Evolutionary conservation across 92 coral and sea anemone genomes (phyloP).

Genomic region (Hydrozoanthus gracilis): DNA sequence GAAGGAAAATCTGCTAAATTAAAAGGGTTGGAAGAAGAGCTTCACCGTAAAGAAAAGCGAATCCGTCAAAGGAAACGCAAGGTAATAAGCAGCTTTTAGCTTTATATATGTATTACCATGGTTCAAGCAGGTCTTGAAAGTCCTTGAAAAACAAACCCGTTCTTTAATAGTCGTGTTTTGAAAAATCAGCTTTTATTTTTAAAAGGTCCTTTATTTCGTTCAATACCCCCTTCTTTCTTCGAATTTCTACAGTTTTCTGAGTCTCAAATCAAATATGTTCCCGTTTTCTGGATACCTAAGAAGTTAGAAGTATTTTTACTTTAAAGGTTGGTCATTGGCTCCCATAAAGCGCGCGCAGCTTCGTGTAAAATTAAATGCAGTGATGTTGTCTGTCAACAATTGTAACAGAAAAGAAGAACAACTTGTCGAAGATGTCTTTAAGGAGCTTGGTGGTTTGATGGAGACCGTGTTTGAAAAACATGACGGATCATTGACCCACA

Average conservation of each 20-base stretch:
- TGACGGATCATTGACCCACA: conserved; percentile 19
- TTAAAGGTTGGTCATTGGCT: too few species aligned
- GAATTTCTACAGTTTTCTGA: neutral
- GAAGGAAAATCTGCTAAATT: too few species aligned
- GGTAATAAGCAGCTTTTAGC: too few species aligned
- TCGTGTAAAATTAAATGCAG: neutral
- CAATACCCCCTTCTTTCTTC: too few species aligned
- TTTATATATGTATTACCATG: too few species aligned
- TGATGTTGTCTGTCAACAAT: neutral
- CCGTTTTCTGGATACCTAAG: neutral
- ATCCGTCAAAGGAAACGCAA: too few species aligned
- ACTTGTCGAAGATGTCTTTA: conserved; percentile 36
- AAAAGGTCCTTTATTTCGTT: neutral
- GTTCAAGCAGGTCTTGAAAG: too few species aligned
- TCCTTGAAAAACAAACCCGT: too few species aligned
- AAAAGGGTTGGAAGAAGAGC: too few species aligned
- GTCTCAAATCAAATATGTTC: neutral
- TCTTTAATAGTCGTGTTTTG: conserved; percentile 7
- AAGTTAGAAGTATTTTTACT: conserved; percentile 8
- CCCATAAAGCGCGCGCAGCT: conserved; percentile 8
- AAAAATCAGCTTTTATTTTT: conserved; percentile 1
- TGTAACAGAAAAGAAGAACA: conserved; percentile 9
- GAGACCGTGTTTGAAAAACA: conserved; percentile 39
- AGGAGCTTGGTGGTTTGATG: conserved; percentile 37
- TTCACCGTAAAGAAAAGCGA: too few species aligned